phyloP scores from a whole-genome alignment of 37 sponge, comb jelly and placozoan genomes.

The Beroe ovata region DNA sequence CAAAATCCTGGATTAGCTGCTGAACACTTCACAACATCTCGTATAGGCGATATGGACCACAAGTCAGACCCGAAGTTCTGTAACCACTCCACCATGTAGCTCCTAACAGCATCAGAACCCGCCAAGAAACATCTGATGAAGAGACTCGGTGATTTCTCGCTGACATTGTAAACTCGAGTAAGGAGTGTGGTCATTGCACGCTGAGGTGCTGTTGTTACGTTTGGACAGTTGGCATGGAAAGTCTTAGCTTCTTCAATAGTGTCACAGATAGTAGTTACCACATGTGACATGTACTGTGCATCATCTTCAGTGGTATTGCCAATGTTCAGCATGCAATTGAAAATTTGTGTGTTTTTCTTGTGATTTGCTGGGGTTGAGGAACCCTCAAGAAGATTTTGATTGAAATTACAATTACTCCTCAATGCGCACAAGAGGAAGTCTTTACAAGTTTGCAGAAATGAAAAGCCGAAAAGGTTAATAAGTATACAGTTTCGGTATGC shows the following conservation, averaged over 20 bases:
- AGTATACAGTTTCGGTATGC: conserved; percentile 51
- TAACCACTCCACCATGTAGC: conserved; percentile 4
- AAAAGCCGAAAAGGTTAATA: conserved; percentile 28
- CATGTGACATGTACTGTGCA: background rate
- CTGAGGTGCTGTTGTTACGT: conserved; percentile 4
- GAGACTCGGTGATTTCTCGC: background rate
- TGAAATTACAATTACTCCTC: background rate
- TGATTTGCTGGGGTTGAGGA: background rate
- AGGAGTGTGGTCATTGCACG: conserved; percentile 3
- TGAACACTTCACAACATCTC: background rate
- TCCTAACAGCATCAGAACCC: background rate
- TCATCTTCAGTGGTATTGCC: background rate
- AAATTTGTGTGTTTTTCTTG: background rate
- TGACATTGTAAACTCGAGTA: conserved; percentile 6
- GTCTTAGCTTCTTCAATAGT: background rate
- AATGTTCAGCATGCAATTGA: conserved; percentile 17
- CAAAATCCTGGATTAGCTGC: background rate
- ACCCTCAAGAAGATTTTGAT: background rate
- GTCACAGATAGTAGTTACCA: background rate
- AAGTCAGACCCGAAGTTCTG: background rate
- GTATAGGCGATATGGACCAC: background rate
- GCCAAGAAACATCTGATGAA: conserved; percentile 13
- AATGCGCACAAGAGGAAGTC: conserved; percentile 8
- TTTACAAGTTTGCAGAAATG: conserved; percentile 2
- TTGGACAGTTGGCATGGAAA: background rate